A percentile compares a stretch with the other conserved stretches of the same genome.
These are phyloP conservation scores for Macrophya alboannulata DNA, from an alignment of 2,888 invertebrate genomes.

Conservation along the genomic window DNA sequence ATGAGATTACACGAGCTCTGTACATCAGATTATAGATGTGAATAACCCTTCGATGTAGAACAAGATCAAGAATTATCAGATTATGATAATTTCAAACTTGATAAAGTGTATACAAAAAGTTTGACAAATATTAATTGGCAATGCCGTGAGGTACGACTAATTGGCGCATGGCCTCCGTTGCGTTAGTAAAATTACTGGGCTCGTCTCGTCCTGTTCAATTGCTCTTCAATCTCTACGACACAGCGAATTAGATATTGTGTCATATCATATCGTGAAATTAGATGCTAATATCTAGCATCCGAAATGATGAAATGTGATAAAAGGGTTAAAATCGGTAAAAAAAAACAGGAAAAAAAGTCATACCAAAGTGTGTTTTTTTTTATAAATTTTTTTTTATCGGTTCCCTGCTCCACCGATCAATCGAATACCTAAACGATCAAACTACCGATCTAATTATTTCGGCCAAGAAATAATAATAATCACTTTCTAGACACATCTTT, in stretches of 20 bases:
- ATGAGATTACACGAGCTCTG: too few species aligned
- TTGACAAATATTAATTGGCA: too few species aligned
- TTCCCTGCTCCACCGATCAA: neutral
- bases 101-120: neutral
- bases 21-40: too few species aligned
- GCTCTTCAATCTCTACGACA: neutral
- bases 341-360: neutral
- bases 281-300: neutral
- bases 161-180: too few species aligned
- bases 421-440: neutral
- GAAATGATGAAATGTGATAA: neutral
- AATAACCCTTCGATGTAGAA: neutral
- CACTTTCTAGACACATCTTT: neutral
- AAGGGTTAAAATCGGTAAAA: neutral
- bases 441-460: neutral
- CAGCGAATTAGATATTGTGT: neutral
- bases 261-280: constrained; percentile 4
- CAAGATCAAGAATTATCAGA: neutral
- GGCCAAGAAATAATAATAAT: neutral
- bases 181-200: neutral
- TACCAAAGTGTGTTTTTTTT: neutral
- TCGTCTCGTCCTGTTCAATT: neutral
- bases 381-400: neutral
- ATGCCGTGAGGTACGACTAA: too few species aligned
- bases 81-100: neutral